A percentile compares a stretch with the other conserved stretches of the same genome.
phyloP scores from a whole-genome alignment of 2,113 vertebrate species.

The Haemorhous mexicanus region DNA sequence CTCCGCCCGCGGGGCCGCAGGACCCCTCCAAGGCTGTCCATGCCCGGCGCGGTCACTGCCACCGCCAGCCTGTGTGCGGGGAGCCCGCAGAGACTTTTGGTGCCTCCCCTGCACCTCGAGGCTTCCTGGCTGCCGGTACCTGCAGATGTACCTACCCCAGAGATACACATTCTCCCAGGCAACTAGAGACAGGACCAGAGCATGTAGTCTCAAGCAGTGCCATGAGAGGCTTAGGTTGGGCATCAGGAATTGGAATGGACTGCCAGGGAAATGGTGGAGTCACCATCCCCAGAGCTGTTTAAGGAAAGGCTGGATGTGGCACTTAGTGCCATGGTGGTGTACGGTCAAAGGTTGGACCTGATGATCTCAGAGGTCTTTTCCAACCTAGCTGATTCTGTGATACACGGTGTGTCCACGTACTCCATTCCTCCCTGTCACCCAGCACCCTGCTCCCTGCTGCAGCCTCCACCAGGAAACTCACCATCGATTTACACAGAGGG shows the following conservation, averaged over 20 bases:
- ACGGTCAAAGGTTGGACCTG: background rate
- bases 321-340: background rate
- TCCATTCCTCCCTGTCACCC: background rate
- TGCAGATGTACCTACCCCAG: background rate
- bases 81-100: background rate
- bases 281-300: background rate
- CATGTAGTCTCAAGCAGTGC: background rate
- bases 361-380: background rate
- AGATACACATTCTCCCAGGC: accelerated
- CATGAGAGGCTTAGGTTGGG: background rate
- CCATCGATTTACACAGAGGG: accelerated
- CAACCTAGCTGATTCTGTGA: background rate
- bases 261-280: background rate
- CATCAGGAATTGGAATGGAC: background rate
- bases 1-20: background rate
- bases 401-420: accelerated
- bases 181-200: background rate
- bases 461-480: background rate
- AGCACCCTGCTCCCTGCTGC: background rate
- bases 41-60: background rate
- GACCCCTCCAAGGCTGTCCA: accelerated
- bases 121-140: background rate
- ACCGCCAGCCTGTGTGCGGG: accelerated
- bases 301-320: background rate
- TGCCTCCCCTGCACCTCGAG: background rate